Evolutionary conservation across 2,797 vertebrate species (phyloP), one percentile per base, ranked within the genome.

Genomic region (Pangasius krempfi): DNA sequence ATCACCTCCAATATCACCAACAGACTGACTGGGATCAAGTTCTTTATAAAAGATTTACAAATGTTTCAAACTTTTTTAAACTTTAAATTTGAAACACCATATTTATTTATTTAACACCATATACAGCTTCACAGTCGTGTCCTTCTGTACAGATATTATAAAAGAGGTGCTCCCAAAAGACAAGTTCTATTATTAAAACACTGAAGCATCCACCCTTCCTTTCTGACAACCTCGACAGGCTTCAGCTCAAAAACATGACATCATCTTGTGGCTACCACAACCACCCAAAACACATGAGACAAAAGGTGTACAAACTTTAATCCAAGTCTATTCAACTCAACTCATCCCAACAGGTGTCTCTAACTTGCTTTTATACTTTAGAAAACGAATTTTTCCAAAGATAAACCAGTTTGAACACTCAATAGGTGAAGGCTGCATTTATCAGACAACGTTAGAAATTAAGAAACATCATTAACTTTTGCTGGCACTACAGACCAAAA

Each of bases 91-190:
- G 5, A 47, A 44, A 47, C 40, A n/a, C n/a, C n/a, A n/a, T n/a
- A n/a, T n/a, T n/a, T n/a, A n/a, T 25, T 82, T 40, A 14, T 47
- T 47, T 16, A 52, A 70, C 64, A 66, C 62, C 3, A 2, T 40
- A 47, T n/a, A 33, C 18, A 70, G 64, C n/a, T 14, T 52, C 66
- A 85, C 83, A 85, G 20, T 9, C 40, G n/a, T 27, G 16, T n/a
- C 58, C 58, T 84, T 70, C 47, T 54, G 13, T 68, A 84, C 54
- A 52, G 52, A 33, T 2, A 84, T 70, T 52, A 85, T 20, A 37
- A 47, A 66, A 85, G 83, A 85, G 44, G 83, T 54, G 79, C 83
- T 88, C 79, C 87, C 56, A 83, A 60, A 85, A 84, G 70, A 66
- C 37, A 84, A 44, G 47, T n/a, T 85, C 83, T 70, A 85, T 85